These are phyloP conservation scores for Sphecodes monilicornis DNA, from an alignment of 2,888 invertebrate species.

Conservation along the genomic window DNA sequence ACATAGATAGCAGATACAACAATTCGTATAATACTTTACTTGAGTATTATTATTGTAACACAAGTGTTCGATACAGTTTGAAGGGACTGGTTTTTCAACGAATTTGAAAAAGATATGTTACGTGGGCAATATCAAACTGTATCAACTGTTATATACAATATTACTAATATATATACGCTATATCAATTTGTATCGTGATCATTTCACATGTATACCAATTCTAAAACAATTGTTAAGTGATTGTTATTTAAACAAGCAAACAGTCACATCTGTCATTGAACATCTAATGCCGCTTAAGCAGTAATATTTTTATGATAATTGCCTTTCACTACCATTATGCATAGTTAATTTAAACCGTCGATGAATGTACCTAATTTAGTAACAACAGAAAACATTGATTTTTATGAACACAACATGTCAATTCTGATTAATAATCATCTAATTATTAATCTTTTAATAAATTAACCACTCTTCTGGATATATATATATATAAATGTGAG, in stretches of 20 bases:
- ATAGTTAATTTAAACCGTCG: not conserved
- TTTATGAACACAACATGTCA: not conserved
- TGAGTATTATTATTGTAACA: constrained; percentile 7
- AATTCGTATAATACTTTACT: constrained; percentile 17
- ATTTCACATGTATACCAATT: constrained; percentile 55
- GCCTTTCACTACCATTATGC: constrained; percentile 12
- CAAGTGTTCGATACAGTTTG: constrained; percentile 81
- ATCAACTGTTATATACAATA: constrained; percentile 76
- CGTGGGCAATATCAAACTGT: constrained; percentile 78
- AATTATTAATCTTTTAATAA: not conserved
- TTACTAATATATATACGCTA: constrained; percentile 37
- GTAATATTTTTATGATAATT: constrained; percentile 26
- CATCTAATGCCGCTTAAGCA: constrained; percentile 69
- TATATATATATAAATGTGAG: not conserved
- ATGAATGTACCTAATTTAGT: constrained; percentile 2
- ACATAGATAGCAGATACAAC: constrained; percentile 14
- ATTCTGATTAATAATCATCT: not conserved
- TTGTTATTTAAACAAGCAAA: constrained; percentile 79
- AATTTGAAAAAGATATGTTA: constrained; percentile 61
- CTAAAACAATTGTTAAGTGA: constrained; percentile 53
- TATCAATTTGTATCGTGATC: constrained; percentile 39
- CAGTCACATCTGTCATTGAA: constrained; percentile 77
- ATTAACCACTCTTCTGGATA: not conserved
- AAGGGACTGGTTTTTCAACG: constrained; percentile 67
- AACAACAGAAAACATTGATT: constrained; percentile 1